phyloP scores from a whole-genome alignment of 2,888 invertebrate species.

The Perizoma affinitatum region DNA sequence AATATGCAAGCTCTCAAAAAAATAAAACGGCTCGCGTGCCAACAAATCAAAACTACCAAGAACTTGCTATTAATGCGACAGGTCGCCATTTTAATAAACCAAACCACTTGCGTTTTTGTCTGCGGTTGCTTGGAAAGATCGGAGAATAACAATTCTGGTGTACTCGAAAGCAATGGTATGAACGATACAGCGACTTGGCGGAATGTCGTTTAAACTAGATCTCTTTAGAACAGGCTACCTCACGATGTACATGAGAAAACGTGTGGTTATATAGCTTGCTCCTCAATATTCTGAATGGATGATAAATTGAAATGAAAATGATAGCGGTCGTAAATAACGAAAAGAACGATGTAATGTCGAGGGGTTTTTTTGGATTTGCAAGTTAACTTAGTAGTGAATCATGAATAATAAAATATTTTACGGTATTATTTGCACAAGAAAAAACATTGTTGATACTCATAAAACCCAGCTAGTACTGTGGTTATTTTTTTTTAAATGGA shows the following conservation, averaged over 20 bases:
- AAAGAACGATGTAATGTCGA: constrained; percentile 22
- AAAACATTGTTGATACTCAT: constrained; percentile 5
- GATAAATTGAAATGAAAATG: constrained; percentile 31
- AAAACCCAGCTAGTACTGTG: too few species aligned
- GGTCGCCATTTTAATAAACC: constrained; percentile 37
- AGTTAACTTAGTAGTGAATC: constrained; percentile 14
- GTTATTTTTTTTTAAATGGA: too few species aligned
- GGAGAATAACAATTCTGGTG: not conserved
- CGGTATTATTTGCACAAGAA: constrained; percentile 11
- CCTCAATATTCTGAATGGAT: constrained; percentile 9
- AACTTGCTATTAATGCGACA: constrained; percentile 32
- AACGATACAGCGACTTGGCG: not conserved
- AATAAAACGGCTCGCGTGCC: constrained; percentile 37
- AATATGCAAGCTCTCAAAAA: constrained; percentile 15
- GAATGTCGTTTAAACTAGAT: too few species aligned
- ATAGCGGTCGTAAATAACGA: constrained; percentile 25
- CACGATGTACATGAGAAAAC: not conserved
- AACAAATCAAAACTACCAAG: constrained; percentile 39
- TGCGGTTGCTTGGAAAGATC: constrained; percentile 6
- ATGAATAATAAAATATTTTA: constrained; percentile 24
- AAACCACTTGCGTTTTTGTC: constrained; percentile 30
- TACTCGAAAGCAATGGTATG: constrained; percentile 4
- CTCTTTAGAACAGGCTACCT: not conserved
- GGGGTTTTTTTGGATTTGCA: constrained; percentile 23
- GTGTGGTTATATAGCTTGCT: not conserved